Base-by-base conservation (phyloP, 2,888 invertebrate species). In the Tenthredo mesomela region DNA sequence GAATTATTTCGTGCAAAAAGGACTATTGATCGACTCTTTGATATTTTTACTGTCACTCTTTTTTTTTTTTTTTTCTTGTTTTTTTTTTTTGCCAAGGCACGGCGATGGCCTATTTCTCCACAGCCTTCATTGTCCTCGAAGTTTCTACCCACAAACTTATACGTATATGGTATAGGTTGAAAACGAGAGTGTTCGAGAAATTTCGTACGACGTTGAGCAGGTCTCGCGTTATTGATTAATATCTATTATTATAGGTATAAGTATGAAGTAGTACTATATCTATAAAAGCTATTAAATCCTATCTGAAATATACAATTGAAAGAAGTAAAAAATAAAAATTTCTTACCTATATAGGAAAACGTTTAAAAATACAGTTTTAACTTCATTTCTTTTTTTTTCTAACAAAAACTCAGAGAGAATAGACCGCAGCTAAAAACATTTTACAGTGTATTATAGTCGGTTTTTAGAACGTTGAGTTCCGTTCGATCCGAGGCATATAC, bases 41-140 rank as follows among this genome's bases (percentile, higher is more conserved):
- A 61, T 61, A 61, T 61, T 61, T 61, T 9, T 25, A 21, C 47
- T 47, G 12, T 54, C 54, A 3, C n/a, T n/a, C 1, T n/a, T 54
- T 54, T 15, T 50, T 50, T 18, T 2, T 47, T 47, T 47, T 3
- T 50, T 50, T 18, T 5, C 0, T 50, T 18, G 15, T 15, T 47
- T 18, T 0, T 15, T 15, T 25, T 15, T 37, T n/a, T 37, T 2
- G 37, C 37, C 29, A 37, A 18, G 70, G 18, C 70, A 54, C 75
- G 47, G 50, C 43, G 25, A 21, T 29, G 77, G 18, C 77, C 77
- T 77, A 54, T 77, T 77, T 77, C n/a, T 5, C n/a, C 25, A 54
- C 33, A 77, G 54, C 50, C 29, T 77, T 77, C 54, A 77, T 77
- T 77, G 54, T 33, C 77, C 77, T 77, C 77, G 77, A 33, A 77